A percentile compares a stretch with the other conserved stretches of the same genome.
These are phyloP conservation scores for Lycopodina hypogea DNA, from an alignment of 37 sponge, comb jelly and placozoan species.

Conservation along the genomic window DNA sequence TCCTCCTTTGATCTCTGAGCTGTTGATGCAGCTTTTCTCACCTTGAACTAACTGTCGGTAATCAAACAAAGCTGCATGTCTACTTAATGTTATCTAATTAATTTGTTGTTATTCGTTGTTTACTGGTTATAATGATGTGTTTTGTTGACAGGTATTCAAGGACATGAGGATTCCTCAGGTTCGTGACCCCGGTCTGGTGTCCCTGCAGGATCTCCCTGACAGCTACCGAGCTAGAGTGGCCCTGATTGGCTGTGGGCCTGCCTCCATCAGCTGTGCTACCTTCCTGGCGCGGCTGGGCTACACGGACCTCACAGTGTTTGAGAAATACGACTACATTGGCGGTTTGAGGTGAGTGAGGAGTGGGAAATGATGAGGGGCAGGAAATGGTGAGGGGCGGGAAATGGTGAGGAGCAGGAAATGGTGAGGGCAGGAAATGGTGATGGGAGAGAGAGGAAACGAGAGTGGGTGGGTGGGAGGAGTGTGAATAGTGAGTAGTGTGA, in stretches of 20 bases:
- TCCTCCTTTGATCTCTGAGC: no score
- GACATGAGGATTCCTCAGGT: slow-evolving; percentile 89
- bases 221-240: slow-evolving; percentile 96
- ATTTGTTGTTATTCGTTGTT: neutral
- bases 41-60: no score
- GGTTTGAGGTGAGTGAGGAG: slow-evolving; percentile 72
- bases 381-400: neutral
- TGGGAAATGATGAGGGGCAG: neutral
- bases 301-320: slow-evolving; percentile 84
- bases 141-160: slow-evolving; percentile 74
- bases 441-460: no score
- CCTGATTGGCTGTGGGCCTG: slow-evolving; percentile 94
- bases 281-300: slow-evolving; percentile 94
- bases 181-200: slow-evolving; percentile 77
- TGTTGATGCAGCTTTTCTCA: neutral
- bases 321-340: slow-evolving; percentile 87
- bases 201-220: slow-evolving; percentile 71
- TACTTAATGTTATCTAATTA: neutral
- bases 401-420: no score
- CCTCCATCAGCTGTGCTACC: slow-evolving; percentile 97
- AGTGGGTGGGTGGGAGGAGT: no score
- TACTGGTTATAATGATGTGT: no score
- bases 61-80: no score
- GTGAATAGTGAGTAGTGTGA: no score
- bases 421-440: no score